These are phyloP conservation scores for Emydocephalus ijimae DNA, from an alignment of 2,113 vertebrate genomes.

Conservation along the genomic window DNA sequence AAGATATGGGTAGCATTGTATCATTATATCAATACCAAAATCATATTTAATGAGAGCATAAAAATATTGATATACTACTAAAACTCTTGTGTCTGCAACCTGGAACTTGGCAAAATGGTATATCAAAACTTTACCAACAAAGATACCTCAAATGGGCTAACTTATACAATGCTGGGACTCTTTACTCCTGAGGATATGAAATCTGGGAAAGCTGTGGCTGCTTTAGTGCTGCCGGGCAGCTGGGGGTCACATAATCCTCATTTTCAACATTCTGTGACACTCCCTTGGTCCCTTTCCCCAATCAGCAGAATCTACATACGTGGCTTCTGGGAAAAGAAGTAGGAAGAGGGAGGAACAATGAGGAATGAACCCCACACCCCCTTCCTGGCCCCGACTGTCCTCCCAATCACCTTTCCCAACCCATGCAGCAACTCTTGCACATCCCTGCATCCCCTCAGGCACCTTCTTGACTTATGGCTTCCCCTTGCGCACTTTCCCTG, in stretches of 20 bases:
- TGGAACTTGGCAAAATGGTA: background rate
- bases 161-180: background rate
- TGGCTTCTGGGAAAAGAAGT: background rate
- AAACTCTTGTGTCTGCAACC: too few species aligned
- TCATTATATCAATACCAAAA: background rate
- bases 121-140: background rate
- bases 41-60: background rate
- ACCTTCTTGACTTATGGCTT: background rate
- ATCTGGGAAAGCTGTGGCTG: background rate
- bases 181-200: background rate
- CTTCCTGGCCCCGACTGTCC: background rate
- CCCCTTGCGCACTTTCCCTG: background rate
- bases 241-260: background rate
- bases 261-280: background rate
- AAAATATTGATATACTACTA: background rate
- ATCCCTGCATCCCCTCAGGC: background rate
- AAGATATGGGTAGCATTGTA: conserved; percentile 14
- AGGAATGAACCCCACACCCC: background rate
- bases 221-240: background rate
- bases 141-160: background rate
- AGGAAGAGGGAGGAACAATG: background rate
- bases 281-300: background rate
- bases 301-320: background rate
- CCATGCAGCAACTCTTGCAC: background rate
- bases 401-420: background rate